Conservation (phyloP, 1,140 invertebrate genomes). For the Drosophila sproati region DNA sequence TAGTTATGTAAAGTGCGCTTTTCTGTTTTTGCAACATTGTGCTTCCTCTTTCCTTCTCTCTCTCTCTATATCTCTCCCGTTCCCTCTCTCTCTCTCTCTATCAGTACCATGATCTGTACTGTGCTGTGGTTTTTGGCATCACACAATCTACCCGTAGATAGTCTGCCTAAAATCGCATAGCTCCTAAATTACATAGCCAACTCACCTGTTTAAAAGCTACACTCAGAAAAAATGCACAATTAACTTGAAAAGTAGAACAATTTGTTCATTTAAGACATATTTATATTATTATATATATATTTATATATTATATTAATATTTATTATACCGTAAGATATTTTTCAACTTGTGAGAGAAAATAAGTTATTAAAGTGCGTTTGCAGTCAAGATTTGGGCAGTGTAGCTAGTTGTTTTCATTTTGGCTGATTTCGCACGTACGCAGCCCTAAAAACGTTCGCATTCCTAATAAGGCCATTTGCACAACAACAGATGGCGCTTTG, state of each 20-base stretch:
- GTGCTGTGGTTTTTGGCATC: background rate
- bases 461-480: constrained; percentile 59
- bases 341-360: no score
- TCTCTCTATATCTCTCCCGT: background rate
- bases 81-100: background rate
- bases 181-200: background rate
- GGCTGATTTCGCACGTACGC: constrained; percentile 77
- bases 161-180: background rate
- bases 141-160: background rate
- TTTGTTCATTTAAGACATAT: no score
- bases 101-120: background rate
- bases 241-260: no score
- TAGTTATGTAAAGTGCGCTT: constrained; percentile 76
- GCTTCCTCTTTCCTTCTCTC: background rate
- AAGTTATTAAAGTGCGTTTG: no score
- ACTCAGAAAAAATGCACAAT: background rate
- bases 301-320: no score
- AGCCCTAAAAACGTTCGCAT: constrained; percentile 45
- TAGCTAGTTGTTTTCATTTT: constrained; percentile 39
- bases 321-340: no score
- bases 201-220: background rate
- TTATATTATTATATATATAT: no score
- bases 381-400: background rate
- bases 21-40: constrained; percentile 41
- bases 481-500: constrained; percentile 60